Evolutionary conservation across 2,888 invertebrate species (phyloP).

Genomic region (Vanessa cardui): DNA sequence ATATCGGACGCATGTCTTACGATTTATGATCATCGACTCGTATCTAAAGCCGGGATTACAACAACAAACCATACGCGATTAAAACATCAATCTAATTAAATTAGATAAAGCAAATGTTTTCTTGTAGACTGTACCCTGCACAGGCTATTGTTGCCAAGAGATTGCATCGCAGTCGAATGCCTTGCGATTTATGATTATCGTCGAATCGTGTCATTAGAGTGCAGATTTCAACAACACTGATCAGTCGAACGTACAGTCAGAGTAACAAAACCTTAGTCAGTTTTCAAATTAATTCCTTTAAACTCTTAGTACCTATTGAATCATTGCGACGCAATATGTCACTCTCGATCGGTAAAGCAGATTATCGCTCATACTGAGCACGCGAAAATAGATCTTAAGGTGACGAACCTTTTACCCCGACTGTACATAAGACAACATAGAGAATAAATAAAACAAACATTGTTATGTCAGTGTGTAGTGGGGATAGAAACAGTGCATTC

Average conservation of each 20-base stretch:
- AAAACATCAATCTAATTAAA: not conserved
- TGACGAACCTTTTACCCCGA: no score
- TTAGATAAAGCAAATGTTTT: not conserved
- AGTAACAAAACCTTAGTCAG: no score
- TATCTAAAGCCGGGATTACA: slow-evolving; percentile 13
- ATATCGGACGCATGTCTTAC: not conserved
- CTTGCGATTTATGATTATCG: slow-evolving; percentile 24
- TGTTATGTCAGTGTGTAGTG: not conserved
- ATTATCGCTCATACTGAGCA: no score
- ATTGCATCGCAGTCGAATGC: slow-evolving; percentile 24
- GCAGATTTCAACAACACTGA: slow-evolving; percentile 14
- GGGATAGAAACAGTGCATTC: not conserved
- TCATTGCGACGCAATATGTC: no score
- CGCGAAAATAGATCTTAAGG: no score
- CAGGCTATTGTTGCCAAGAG: slow-evolving; percentile 19
- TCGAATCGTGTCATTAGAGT: slow-evolving; percentile 17
- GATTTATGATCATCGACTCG: slow-evolving; percentile 7
- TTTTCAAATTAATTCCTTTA: no score
- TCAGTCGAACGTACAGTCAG: slow-evolving; percentile 7
- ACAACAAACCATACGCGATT: slow-evolving; percentile 7
- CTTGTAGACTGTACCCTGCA: not conserved
- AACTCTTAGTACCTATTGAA: no score
- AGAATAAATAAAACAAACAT: slow-evolving; percentile 1
- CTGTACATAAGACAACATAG: not conserved
- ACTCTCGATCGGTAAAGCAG: no score